phyloP scores from a whole-genome alignment of 2,113 vertebrate genomes.

The Hassar affinis region DNA sequence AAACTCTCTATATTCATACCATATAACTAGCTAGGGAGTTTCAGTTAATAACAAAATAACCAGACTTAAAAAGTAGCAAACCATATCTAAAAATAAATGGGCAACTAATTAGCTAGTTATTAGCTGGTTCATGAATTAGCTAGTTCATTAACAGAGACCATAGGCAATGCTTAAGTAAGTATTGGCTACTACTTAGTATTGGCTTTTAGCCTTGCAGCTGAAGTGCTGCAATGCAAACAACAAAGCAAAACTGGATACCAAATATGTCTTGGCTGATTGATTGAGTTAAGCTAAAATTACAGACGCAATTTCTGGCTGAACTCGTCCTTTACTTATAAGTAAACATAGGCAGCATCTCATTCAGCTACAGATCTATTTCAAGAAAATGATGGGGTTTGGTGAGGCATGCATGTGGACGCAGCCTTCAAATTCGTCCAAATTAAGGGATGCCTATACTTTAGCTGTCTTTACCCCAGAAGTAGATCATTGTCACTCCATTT shows the following conservation, averaged over 20 bases:
- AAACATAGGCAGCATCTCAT: not conserved
- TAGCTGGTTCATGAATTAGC: not conserved
- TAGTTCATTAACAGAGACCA: not conserved
- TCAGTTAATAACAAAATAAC: not conserved
- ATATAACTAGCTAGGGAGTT: not conserved
- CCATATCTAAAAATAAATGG: not conserved
- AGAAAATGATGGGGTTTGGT: not conserved
- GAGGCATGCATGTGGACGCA: not conserved
- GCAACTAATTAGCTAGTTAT: not conserved
- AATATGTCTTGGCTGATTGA: not conserved
- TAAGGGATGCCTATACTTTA: not conserved
- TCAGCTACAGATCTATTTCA: not conserved
- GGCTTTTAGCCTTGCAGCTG: not conserved
- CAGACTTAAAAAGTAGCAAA: not conserved
- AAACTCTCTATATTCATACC: not conserved
- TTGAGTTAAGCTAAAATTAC: too few relatives aligned
- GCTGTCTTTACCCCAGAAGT: not conserved
- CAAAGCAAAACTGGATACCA: not conserved
- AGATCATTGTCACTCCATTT: not conserved
- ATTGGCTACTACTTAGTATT: not conserved
- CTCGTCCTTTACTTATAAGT: not conserved
- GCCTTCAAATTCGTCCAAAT: not conserved
- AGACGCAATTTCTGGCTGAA: not conserved
- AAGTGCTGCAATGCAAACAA: too few relatives aligned
- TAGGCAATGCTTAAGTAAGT: too few relatives aligned